A percentile compares a stretch with the other conserved stretches of the same genome.
Evolutionary conservation across 2,888 invertebrate species (phyloP).

Genomic region (Hypomecis atomaria): DNA sequence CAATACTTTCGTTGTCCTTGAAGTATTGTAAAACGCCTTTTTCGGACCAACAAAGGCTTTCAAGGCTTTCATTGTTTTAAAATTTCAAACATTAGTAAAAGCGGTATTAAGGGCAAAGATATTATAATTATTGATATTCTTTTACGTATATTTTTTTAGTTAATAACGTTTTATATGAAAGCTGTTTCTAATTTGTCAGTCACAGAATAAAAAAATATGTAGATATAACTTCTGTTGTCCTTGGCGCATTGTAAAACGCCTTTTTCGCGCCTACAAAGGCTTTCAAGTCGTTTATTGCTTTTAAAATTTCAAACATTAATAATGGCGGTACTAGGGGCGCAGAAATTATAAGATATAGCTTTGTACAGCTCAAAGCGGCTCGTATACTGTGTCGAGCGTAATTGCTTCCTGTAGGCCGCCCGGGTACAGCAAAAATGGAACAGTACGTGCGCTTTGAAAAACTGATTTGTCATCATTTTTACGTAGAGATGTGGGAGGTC

Average conservation of each 20-base stretch:
- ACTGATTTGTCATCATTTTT: constrained; percentile 10
- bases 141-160: too few relatives aligned
- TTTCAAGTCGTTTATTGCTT: constrained; percentile 21
- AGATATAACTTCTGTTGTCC: background rate
- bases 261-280: constrained; percentile 11
- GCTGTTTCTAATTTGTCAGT: too few relatives aligned
- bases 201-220: background rate
- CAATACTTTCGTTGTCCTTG: too few relatives aligned
- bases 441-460: constrained; percentile 18
- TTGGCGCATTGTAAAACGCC: background rate
- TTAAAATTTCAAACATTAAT: constrained; percentile 42
- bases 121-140: too few relatives aligned
- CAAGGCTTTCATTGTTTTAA: too few relatives aligned
- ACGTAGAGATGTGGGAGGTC: background rate
- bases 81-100: too few relatives aligned
- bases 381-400: constrained; percentile 53
- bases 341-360: constrained; percentile 58
- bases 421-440: constrained; percentile 4
- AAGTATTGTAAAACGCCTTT: too few relatives aligned
- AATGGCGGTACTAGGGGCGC: constrained; percentile 52
- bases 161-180: too few relatives aligned
- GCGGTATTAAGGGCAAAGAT: too few relatives aligned
- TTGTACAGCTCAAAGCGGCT: constrained; percentile 56
- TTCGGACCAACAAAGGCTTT: too few relatives aligned
- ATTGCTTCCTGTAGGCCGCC: constrained; percentile 62